phyloP scores from a whole-genome alignment of 2,797 vertebrate species.

The Sebastes melanostomus region DNA sequence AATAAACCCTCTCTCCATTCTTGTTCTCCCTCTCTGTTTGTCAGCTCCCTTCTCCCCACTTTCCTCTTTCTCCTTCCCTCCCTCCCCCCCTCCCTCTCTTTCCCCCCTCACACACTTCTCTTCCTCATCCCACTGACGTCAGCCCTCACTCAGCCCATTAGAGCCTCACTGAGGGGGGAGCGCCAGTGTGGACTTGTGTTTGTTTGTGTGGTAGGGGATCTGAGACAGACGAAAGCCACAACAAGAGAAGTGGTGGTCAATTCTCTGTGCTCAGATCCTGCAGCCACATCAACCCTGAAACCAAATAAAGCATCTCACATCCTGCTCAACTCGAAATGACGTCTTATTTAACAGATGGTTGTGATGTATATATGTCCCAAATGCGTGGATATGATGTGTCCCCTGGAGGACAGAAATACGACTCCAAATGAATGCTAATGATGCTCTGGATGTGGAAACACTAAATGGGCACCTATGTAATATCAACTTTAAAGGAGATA shows the following conservation, averaged over 20 bases:
- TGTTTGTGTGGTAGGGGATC: constrained; percentile 31
- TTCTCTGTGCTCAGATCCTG: constrained; percentile 32
- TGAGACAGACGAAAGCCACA: constrained; percentile 11
- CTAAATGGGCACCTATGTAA: neutral
- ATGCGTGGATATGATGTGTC: neutral
- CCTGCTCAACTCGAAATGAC: constrained; percentile 14
- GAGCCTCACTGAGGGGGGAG: constrained; percentile 6
- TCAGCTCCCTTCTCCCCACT: constrained; percentile 33
- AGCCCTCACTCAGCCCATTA: constrained; percentile 36
- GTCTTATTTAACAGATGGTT: constrained; percentile 27
- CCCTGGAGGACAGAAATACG: neutral
- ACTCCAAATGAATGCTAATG: neutral
- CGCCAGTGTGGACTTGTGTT: constrained; percentile 29
- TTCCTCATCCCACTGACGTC: constrained; percentile 48
- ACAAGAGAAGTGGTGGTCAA: neutral
- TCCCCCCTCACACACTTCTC: constrained; percentile 55
- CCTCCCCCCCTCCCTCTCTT: constrained; percentile 6
- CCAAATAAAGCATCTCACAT: constrained; percentile 65
- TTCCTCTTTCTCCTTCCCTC: constrained; percentile 6
- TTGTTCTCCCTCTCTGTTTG: constrained; percentile 50
- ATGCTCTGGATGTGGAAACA: neutral
- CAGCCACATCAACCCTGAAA: constrained; percentile 23
- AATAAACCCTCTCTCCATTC: constrained; percentile 50
- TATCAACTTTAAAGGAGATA: neutral
- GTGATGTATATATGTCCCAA: neutral